Evolutionary conservation across 2,113 vertebrate genomes (phyloP).

Genomic region (Alligator mississippiensis): DNA sequence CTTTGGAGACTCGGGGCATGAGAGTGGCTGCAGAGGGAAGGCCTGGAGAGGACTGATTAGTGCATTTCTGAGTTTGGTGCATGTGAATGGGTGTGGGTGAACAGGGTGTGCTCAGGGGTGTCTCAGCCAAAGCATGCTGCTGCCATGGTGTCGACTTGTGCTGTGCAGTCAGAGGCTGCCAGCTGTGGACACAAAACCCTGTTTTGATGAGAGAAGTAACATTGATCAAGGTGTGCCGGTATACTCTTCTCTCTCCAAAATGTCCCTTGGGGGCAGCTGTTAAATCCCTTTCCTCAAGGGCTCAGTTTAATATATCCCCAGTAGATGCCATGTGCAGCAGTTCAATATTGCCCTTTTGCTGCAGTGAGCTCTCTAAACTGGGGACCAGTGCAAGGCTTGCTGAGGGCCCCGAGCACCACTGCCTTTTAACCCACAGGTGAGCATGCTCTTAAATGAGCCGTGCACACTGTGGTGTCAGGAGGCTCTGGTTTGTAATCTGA

Average conservation of each 20-base stretch:
- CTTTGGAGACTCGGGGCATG: too few species aligned
- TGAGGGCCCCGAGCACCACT: neutral
- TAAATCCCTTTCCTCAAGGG: neutral
- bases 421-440: neutral
- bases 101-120: too few species aligned
- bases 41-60: too few species aligned
- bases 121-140: too few species aligned
- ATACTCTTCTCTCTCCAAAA: neutral
- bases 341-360: fast-evolving
- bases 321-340: fast-evolving
- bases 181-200: neutral
- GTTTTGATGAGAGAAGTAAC: neutral
- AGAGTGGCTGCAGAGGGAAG: too few species aligned
- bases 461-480: neutral
- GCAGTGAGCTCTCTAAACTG: neutral
- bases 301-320: neutral
- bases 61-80: too few species aligned
- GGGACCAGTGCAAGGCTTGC: neutral
- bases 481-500: neutral
- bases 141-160: too few species aligned
- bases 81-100: too few species aligned
- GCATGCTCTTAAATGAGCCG: neutral
- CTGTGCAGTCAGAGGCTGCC: neutral
- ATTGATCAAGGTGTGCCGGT: neutral
- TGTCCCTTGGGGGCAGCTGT: neutral